Percentiles rank a stretch among this genome's conserved stretches.
Evolutionary conservation across 2,113 vertebrate genomes (phyloP).

Genomic region (Zapus hudsonius): DNA sequence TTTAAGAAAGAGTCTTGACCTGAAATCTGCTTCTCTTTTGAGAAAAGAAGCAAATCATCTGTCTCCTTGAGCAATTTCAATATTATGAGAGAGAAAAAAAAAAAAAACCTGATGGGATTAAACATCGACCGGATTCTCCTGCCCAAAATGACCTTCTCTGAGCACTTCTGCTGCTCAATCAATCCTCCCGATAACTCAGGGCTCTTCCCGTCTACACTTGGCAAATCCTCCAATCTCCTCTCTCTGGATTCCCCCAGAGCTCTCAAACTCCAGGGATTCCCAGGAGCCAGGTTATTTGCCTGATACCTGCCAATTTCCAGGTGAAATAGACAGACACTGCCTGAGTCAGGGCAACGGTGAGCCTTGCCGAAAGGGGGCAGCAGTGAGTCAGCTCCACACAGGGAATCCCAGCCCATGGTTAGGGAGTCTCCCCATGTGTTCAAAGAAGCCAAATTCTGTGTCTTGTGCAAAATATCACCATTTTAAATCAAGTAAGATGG

Average conservation of each 20-base stretch:
- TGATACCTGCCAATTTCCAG: not conserved
- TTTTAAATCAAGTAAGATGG: not conserved
- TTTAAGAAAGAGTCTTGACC: not conserved
- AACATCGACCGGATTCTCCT: not conserved
- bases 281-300: not conserved
- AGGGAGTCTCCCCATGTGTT: not conserved
- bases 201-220: not conserved
- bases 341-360: accelerated
- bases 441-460: not conserved
- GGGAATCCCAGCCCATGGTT: not conserved
- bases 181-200: not conserved
- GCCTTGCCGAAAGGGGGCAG: accelerated
- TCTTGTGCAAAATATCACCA: not conserved
- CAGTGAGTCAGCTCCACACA: not conserved
- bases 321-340: not conserved
- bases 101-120: constrained; percentile 21
- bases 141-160: not conserved
- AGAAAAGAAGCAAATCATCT: constrained; percentile 20
- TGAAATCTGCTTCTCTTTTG: constrained; percentile 9
- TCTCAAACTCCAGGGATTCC: not conserved
- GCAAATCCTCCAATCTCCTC: constrained; percentile 17
- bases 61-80: constrained; percentile 36
- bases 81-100: constrained; percentile 45
- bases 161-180: not conserved
- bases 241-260: not conserved